Evolutionary conservation across 2,888 invertebrate genomes (phyloP).

Genomic region (Melipona bicolor): DNA sequence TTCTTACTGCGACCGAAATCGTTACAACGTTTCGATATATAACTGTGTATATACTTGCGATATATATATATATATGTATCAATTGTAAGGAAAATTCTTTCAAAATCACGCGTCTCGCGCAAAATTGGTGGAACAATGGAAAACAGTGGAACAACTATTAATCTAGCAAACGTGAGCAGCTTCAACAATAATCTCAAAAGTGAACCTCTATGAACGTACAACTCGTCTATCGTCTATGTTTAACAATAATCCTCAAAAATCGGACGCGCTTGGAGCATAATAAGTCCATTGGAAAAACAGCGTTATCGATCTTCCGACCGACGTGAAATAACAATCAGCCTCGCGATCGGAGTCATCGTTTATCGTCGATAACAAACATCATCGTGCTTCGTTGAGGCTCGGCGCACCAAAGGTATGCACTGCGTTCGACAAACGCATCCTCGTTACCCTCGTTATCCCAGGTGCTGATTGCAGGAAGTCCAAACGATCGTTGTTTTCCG

Average conservation of each 20-base stretch:
- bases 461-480: neutral
- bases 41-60: neutral
- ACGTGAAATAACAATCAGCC: constrained; percentile 40
- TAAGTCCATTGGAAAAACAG: neutral
- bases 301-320: neutral
- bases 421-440: neutral
- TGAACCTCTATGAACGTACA: neutral
- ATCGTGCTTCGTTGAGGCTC: neutral
- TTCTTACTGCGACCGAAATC: neutral
- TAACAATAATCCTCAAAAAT: constrained; percentile 29
- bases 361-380: neutral
- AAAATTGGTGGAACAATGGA: neutral
- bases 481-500: neutral
- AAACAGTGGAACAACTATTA: constrained; percentile 40
- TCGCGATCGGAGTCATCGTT: neutral
- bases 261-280: neutral
- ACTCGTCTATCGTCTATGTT: constrained; percentile 7
- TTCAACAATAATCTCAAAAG: constrained; percentile 34
- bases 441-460: neutral
- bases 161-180: constrained; percentile 32
- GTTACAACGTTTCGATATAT: neutral
- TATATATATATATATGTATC: neutral
- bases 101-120: constrained; percentile 29
- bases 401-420: neutral
- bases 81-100: neutral